Evolutionary conservation across 2,888 invertebrate genomes (phyloP), one percentile per base, ranked within the genome.

Genomic region (Amorpha juglandis): DNA sequence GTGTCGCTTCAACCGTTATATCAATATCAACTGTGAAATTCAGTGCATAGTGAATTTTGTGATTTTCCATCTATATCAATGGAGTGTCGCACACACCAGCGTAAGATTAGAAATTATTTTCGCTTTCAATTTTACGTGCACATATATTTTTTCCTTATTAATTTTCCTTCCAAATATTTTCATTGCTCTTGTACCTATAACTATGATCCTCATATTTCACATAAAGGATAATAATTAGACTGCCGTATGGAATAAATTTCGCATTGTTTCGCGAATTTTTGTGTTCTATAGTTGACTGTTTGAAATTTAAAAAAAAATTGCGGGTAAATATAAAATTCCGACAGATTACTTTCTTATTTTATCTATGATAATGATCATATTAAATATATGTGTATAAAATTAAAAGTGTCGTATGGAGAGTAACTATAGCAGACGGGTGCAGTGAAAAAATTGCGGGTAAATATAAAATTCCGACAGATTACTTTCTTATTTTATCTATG

Each of bases 41-140:
- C 80, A 82, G 91, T 92, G 90, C 81, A 83, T 83, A 88, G 92
- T 92, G 92, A 86, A 80, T 84, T 84, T 83, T 83, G 90, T 92
- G 91, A 85, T 84, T 83, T 80, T 81, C 82, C 80, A 77, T 82
- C 80, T 75, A 70, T 84, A 78, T 81, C 83, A 83, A 80, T 90
- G 92, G 92, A 92, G 86, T 90, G 85, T 86, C 81, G 79, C 87
- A 79, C 77, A 81, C 80, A 79, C 79, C 87, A 84, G 85, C 83
- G 92, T 92, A 92, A 92, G 92, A 90, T 80, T 87, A 84, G 80
- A 84, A 81, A 78, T 80, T 84, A 75, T 77, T 83, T 80, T 77
- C 78, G 74, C 69, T 75, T 73, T 69, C 12, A 53, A 64, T 67
- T 47, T 58, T 38, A 27, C 35, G 27, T 38, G 47, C 52, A 53